Base-by-base conservation (phyloP, 2,113 vertebrate genomes). In the Hippolais icterina region DNA sequence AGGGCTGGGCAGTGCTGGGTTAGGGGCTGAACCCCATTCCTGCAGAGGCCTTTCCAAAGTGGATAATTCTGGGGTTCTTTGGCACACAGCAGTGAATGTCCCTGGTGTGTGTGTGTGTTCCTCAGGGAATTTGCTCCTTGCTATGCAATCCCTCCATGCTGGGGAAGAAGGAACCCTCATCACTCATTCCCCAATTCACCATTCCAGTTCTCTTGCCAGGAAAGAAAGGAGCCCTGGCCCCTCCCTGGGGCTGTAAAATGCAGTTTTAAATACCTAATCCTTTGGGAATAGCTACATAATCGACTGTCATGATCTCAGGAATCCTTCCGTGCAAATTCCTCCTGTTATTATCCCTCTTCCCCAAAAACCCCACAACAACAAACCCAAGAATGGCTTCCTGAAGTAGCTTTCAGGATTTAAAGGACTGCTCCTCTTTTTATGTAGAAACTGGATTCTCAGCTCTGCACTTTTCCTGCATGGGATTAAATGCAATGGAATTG, bases 11-110 rank as follows among this genome's bases (percentile, higher is more conserved):
- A 49, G 25, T 8, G 59, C 50, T 65, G 52, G 60, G 12, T n/a
- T 42, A 39, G 50, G 3, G 3, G 16, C 2, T n/a, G 33, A 47
- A 39, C 27, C 7, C 0, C 0, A 15, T 46, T 52, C 56, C 56
- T 22, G n/a, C 8, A 37, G 53, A 57, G 25, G 13, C 28, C 25
- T 79, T 28, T 28, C 53, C 42, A 35, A 12, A 33, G 8, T 0
- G 70, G 79, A 10, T 9, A 5, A 8, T 28, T 50, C 47, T 42
- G 49, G 4, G 21, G 4, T 59, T 35, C 29, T 15, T 4, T 50
- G 63, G 54, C 39, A 61, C 41, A 28, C 22, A 80, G 52, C 11
- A 77, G 31, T 5, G 17, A 41, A 24, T 87, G 89, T 81, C 31
- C 71, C 31, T 41, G n/a, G 41, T 11, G 50, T 29, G 59, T 61